phyloP scores from a whole-genome alignment of 1,140 invertebrate species.

The Grapholita molesta region DNA sequence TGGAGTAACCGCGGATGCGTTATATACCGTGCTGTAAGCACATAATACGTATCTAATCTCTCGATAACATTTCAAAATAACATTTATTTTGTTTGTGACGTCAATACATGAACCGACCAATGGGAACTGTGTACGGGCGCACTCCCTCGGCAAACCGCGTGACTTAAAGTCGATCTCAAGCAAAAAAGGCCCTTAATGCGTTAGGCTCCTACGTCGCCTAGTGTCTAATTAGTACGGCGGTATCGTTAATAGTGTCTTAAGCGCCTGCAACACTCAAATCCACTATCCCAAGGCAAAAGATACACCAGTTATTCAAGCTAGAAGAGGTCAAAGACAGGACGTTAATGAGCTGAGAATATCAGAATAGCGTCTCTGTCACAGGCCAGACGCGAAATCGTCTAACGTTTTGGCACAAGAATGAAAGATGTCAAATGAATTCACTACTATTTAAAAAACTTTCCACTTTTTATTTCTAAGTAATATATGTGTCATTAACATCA shows the following conservation, averaged over 20 bases:
- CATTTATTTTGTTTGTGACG: conserved; percentile 36
- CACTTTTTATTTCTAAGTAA: not conserved
- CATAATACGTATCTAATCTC: conserved; percentile 16
- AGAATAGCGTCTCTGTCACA: conserved; percentile 17
- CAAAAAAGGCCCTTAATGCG: not conserved
- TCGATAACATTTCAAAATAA: conserved; percentile 49
- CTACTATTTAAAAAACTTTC: not conserved
- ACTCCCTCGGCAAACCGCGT: conserved; percentile 53
- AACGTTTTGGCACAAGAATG: conserved; percentile 22
- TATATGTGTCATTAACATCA: too few relatives aligned
- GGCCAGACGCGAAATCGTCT: not conserved
- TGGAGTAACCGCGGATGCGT: conserved; percentile 27
- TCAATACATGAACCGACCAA: conserved; percentile 46
- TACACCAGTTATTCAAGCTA: not conserved
- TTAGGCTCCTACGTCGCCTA: not conserved
- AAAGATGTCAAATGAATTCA: not conserved
- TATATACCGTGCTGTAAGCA: conserved; percentile 39
- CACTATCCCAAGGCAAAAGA: not conserved
- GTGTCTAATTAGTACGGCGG: not conserved
- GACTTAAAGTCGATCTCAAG: conserved; percentile 27
- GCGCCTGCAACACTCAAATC: not conserved
- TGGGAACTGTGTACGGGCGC: conserved; percentile 35
- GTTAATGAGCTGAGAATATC: conserved; percentile 16
- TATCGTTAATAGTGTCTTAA: not conserved
- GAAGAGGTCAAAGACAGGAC: conserved; percentile 45